These are phyloP conservation scores for Polyergus mexicanus DNA, from an alignment of 1,140 invertebrate species.

Conservation along the genomic window DNA sequence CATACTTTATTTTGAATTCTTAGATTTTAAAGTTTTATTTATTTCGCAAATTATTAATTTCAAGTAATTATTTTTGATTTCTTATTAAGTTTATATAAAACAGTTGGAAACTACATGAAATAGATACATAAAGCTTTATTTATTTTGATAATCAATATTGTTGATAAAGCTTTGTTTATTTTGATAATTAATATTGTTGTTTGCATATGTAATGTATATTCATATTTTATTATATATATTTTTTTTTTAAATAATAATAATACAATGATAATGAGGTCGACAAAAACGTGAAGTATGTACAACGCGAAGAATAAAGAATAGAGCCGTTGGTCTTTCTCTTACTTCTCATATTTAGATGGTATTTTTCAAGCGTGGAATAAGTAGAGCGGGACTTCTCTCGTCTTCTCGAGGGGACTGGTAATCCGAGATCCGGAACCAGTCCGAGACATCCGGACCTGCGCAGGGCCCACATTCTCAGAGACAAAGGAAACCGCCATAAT, in stretches of 20 bases:
- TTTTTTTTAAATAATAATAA: neutral
- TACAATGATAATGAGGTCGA: slow-evolving; percentile 36
- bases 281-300: slow-evolving; percentile 14
- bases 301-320: slow-evolving; percentile 54
- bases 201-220: neutral
- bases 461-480: slow-evolving; percentile 58
- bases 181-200: neutral
- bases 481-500: slow-evolving; percentile 66
- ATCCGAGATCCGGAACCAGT: slow-evolving; percentile 74
- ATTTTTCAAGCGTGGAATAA: slow-evolving; percentile 70
- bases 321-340: slow-evolving; percentile 47
- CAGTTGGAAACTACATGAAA: neutral
- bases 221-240: slow-evolving; percentile 33
- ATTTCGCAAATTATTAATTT: neutral
- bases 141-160: neutral
- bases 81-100: neutral
- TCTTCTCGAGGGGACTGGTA: slow-evolving; percentile 67
- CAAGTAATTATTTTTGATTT: neutral
- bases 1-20: neutral
- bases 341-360: slow-evolving; percentile 54
- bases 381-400: slow-evolving; percentile 65
- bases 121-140: neutral
- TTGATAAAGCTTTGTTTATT: too few relatives aligned
- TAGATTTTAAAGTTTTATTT: neutral
- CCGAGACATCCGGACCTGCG: slow-evolving; percentile 68